Evolutionary conservation across 2,888 invertebrate genomes (phyloP), one percentile per base, ranked within the genome.

Genomic region (Acleris laterana): DNA sequence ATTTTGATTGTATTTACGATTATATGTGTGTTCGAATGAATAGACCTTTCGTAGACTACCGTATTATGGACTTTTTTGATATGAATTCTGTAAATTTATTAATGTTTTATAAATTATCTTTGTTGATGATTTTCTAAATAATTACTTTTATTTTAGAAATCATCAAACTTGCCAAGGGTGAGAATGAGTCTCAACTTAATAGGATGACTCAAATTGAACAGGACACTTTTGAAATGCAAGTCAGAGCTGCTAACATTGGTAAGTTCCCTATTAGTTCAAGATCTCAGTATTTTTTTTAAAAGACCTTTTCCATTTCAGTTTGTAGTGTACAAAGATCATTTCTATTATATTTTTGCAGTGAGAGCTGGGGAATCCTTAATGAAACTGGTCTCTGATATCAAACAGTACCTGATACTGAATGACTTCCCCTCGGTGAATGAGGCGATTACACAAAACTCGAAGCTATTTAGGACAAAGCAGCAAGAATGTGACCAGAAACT

Each of bases 361-460:
- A 94, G 99, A 77, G 99, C 99, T 67, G 98, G 98, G 1, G 99
- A 99, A 92, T 98, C 99, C 0, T 88, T 99, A 25, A 98, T 99
- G 97, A 99, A 99, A 87, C 93, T 99, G 32, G 98, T 99, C 0
- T 98, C 99, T 0, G 99, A 99, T 84, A 97, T 99, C 70, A 99
- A 99, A 81, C 99, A 99, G 83, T 99, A 99, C 87, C 93, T 99
- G 52, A 99, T 99, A 77, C 94, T 99, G 20, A 99, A 99, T 86
- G 99, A 99, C 89, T 99, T 99, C 83, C 98, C 98, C 52, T 98
- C 99, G 1, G 98, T 99, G 0, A 99, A 99, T 85, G 98, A 99
- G 81, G 98, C 99, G 0, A 99, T 99, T 71, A 96, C 97, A n/a
- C 96, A 97, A 74, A 98, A 98, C 83, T 97, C 97, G 0, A 97